phyloP scores from a whole-genome alignment of 2,113 vertebrate genomes.

The Chaenogobius annularis region DNA sequence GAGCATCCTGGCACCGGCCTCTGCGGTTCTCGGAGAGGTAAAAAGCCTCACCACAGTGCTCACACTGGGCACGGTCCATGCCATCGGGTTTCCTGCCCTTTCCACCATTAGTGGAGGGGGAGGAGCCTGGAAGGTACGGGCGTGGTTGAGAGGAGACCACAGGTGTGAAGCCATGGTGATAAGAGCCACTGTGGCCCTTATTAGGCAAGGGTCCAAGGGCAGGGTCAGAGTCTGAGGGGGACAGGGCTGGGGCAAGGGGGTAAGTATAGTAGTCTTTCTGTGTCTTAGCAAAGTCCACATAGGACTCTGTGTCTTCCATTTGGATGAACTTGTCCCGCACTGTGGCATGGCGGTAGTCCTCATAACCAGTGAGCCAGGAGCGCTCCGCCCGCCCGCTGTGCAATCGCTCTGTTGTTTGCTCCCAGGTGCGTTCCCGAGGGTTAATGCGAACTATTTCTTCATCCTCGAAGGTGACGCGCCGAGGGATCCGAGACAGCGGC shows the following conservation, averaged over 20 bases:
- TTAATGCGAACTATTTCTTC: constrained; percentile 98
- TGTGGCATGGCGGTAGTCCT: constrained; percentile 94
- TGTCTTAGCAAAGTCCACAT: constrained; percentile 91
- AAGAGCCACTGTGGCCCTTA: constrained; percentile 74
- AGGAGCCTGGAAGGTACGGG: constrained; percentile 71
- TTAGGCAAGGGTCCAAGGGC: constrained; percentile 71
- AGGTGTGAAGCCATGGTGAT: constrained; percentile 42
- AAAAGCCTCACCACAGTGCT: constrained; percentile 95
- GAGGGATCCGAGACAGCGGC: constrained; percentile 78
- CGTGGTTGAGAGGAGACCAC: constrained; percentile 89
- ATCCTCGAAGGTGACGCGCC: constrained; percentile 91
- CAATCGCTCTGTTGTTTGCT: constrained; percentile 51
- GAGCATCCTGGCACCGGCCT: constrained; percentile 93
- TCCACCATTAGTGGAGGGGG: constrained; percentile 69
- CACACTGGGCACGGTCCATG: constrained; percentile 84
- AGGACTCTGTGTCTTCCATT: constrained; percentile 85
- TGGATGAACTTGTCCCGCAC: constrained; percentile 86
- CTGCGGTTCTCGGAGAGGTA: constrained; percentile 87
- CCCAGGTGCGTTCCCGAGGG: constrained; percentile 89
- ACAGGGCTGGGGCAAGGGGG: constrained; percentile 85
- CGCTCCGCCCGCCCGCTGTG: constrained; percentile 73
- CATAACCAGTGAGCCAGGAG: constrained; percentile 91
- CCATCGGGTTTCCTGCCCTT: constrained; percentile 83
- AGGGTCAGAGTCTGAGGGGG: constrained; percentile 80
- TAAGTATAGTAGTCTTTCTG: constrained; percentile 96